Percentiles rank a stretch among this genome's conserved stretches.
These are phyloP conservation scores for Echiichthys vipera DNA, from an alignment of 2,797 vertebrate species.

Conservation along the genomic window DNA sequence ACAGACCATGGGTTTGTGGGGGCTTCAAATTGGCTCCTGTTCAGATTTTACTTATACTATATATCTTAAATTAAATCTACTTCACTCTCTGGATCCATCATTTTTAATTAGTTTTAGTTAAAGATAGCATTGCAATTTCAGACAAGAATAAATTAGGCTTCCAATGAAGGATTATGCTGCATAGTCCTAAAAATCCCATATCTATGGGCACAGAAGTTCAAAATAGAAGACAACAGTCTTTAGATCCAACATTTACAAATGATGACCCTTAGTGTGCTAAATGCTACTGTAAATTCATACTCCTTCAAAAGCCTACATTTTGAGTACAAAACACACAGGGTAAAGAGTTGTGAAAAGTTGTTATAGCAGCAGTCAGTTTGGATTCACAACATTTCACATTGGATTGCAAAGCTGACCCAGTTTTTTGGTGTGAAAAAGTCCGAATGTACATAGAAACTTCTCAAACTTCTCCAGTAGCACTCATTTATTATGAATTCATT, in stretches of 20 bases:
- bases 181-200: not conserved
- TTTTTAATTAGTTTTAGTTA: slow-evolving; percentile 37
- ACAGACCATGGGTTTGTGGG: not conserved
- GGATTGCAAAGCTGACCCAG: slow-evolving; percentile 31
- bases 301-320: not conserved
- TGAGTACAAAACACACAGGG: not conserved
- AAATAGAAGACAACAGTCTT: slow-evolving; percentile 12
- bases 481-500: slow-evolving; percentile 10
- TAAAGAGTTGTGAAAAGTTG: slow-evolving; percentile 9
- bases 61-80: slow-evolving; percentile 46
- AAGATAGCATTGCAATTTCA: slow-evolving; percentile 42
- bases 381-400: slow-evolving; percentile 16
- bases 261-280: not conserved
- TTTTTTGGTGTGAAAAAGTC: slow-evolving; percentile 33
- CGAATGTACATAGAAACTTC: slow-evolving; percentile 25
- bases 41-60: slow-evolving; percentile 10
- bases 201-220: not conserved
- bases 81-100: slow-evolving; percentile 39
- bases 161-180: slow-evolving; percentile 17
- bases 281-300: not conserved
- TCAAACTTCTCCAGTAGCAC: slow-evolving; percentile 26
- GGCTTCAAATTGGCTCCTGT: slow-evolving; percentile 12
- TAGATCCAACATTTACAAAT: not conserved
- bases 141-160: slow-evolving; percentile 25
- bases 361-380: slow-evolving; percentile 6